Base-by-base conservation (phyloP, 2,888 invertebrate genomes). In the Eucera pruinosa region DNA sequence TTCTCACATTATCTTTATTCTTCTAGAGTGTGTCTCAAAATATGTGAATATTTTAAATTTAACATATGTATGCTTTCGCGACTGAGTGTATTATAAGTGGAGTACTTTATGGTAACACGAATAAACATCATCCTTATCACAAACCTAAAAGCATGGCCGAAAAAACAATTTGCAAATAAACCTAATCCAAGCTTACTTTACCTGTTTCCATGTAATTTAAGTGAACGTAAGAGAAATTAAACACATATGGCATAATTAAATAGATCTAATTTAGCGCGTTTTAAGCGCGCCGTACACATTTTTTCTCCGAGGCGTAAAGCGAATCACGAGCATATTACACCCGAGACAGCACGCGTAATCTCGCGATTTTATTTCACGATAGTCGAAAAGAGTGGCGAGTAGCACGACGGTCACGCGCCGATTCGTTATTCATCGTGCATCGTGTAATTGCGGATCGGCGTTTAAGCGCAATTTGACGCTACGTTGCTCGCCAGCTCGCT, bases 381-480 rank as follows among this genome's bases (percentile, higher is more conserved):
- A 69, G 36, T 11, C 33, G 58, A 23, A 43, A 43, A 54, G 2
- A 41, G 6, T 9, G 9, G 13, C 20, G n/a, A 25, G 36, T 4
- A 18, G 47, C 68, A 47, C 5, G 18, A 60, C 74, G 62, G 77
- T 77, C 68, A 77, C 58, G 77, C 62, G 62, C 68, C 67, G 77
- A 50, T 77, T 62, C 75, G 57, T 68, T 75, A 62, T 77, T 77
- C 75, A 74, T 60, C 76, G 66, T 6, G 60, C 33, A 39, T 68
- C 75, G 50, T 48, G 68, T 75, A 77, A 77, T 77, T 27, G 75
- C 43, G 45, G 45, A 67, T 68, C 58, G 27, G 13, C 57, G 75
- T 50, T 76, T 74, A 76, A 74, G 45, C 58, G 64, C 64, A 64
- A 65, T 75, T 75, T 75, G 64, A 64, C 74, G 72, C 45, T 23